phyloP scores from a whole-genome alignment of 2,888 invertebrate genomes.

The Stramonita haemastoma region DNA sequence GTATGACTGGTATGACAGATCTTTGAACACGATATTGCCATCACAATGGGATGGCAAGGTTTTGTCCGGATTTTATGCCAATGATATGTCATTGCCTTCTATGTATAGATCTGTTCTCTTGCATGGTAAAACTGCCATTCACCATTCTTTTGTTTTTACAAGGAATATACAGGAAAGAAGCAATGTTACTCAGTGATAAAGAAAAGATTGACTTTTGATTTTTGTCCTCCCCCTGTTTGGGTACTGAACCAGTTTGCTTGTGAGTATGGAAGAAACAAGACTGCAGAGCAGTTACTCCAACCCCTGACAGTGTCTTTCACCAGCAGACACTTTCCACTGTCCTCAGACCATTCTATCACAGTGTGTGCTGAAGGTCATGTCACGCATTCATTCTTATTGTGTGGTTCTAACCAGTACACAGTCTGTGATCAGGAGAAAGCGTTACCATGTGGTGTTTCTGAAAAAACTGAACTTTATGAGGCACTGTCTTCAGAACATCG shows the following conservation, averaged over 20 bases:
- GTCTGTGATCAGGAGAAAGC: not conserved
- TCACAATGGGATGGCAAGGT: not conserved
- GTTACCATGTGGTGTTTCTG: not conserved
- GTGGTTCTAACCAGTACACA: not conserved
- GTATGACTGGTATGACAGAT: not conserved
- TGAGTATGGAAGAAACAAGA: not conserved
- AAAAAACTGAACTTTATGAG: too few relatives aligned
- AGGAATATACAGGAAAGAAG: not conserved
- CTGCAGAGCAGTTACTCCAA: not conserved
- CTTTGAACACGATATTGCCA: not conserved
- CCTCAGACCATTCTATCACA: not conserved
- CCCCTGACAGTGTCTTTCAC: not conserved
- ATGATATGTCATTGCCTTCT: not conserved
- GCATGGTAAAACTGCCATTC: not conserved
- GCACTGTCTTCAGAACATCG: not conserved
- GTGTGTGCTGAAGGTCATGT: not conserved
- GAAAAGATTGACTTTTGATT: too few relatives aligned
- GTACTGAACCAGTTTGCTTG: not conserved
- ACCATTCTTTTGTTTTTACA: not conserved
- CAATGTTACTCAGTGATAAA: not conserved
- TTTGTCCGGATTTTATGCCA: not conserved
- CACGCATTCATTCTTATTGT: not conserved
- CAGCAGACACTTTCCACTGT: not conserved
- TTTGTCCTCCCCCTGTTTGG: not conserved
- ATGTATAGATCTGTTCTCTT: not conserved